Evolutionary conservation across 1,140 invertebrate species (phyloP), one percentile per base, ranked within the genome.

Genomic region (Saccostrea cuccullata): DNA sequence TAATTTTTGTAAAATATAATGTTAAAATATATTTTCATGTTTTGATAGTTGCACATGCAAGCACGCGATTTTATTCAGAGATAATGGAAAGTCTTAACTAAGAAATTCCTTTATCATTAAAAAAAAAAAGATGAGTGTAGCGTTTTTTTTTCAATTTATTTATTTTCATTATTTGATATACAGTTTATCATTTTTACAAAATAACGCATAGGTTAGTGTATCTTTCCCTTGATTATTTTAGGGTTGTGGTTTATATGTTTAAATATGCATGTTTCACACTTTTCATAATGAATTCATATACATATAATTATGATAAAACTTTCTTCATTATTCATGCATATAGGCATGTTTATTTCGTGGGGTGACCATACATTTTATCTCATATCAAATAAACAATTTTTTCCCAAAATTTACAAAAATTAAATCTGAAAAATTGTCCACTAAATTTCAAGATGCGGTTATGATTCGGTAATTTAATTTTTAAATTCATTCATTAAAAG

Each of bases 301-400:
- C n/a, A 47, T 64, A 20, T 64, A 64, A 64, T 64, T 64, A 20
- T 64, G 13, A 64, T 20, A 64, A 20, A 64, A 20, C 58, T 64
- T n/a, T 64, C n/a, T 17, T 64, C 58, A 64, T 64, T 64, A 64
- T n/a, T 64, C 58, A 64, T 64, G 15, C n/a, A 64, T 64, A 64
- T 64, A 13, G 13, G 20, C 20, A 60, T 60, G 20, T 60, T 60
- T 64, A 20, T 64, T 17, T 20, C n/a, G 15, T 2, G 17, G n/a
- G 58, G n/a, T 17, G 58, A 20, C 58, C 3, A n/a, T 64, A 64
- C 17, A 64, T 64, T 20, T n/a, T 17, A 64, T 20, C n/a, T 64
- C 6, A n/a, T 64, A 64, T 64, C 6, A 64, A 64, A 20, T 64
- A 64, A 20, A 47, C 47, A 47, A 47, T 47, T 47, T 47, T 47